Conservation (phyloP, 1,140 invertebrate genomes). For the Chrysoperla carnea region DNA sequence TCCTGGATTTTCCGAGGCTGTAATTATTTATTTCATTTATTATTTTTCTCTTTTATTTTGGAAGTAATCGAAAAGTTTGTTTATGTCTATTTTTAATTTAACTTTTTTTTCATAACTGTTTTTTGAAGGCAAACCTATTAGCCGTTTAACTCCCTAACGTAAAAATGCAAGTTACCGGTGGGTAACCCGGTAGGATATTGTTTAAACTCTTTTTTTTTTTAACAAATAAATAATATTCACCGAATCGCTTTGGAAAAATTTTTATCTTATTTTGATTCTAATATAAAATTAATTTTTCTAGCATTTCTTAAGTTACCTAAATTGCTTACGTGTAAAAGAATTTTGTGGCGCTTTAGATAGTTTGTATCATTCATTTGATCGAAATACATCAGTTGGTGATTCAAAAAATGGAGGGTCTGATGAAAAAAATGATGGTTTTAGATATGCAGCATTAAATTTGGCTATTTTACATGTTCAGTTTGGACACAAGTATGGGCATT, state of each 20-base stretch:
- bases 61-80: background rate
- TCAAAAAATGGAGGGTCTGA: slow-evolving; percentile 28
- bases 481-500: slow-evolving; percentile 52
- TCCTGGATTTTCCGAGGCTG: slow-evolving; percentile 67
- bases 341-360: slow-evolving; percentile 70
- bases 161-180: too few species aligned
- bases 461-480: slow-evolving; percentile 75
- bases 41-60: too few species aligned
- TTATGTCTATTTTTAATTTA: background rate
- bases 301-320: slow-evolving; percentile 83
- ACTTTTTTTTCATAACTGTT: slow-evolving; percentile 1
- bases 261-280: background rate
- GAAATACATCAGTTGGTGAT: slow-evolving; percentile 31
- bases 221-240: too few species aligned
- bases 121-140: background rate
- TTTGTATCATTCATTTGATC: slow-evolving; percentile 72
- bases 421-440: slow-evolving; percentile 54
- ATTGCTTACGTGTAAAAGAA: slow-evolving; percentile 71
- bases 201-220: too few species aligned
- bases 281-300: slow-evolving; percentile 18
- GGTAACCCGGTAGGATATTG: too few species aligned
- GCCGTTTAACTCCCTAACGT: too few species aligned
- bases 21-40: slow-evolving; percentile 25
- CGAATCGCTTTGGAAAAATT: too few species aligned
- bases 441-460: slow-evolving; percentile 79